A percentile compares a stretch with the other conserved stretches of the same genome.
Evolutionary conservation across 2,888 invertebrate genomes (phyloP).

Genomic region (Leucoptera coffeella): DNA sequence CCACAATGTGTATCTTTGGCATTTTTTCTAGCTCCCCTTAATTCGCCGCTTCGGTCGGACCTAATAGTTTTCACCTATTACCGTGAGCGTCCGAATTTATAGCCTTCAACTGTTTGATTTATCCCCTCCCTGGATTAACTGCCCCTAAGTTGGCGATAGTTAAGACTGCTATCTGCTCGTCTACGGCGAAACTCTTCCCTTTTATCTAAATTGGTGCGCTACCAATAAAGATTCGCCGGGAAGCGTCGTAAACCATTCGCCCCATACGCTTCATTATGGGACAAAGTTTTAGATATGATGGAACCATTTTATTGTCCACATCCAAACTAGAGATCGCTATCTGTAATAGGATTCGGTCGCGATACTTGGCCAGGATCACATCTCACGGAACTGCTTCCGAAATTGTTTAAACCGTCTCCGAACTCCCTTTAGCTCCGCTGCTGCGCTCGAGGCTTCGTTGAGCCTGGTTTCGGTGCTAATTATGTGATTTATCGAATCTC

Average conservation of each 20-base stretch:
- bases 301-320: constrained; percentile 47
- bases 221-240: constrained; percentile 51
- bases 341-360: constrained; percentile 41
- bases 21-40: too few species aligned
- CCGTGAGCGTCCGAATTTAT: constrained; percentile 39
- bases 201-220: constrained; percentile 54
- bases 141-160: constrained; percentile 53
- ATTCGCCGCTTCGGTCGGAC: constrained; percentile 15
- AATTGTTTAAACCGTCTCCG: too few species aligned
- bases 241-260: constrained; percentile 50
- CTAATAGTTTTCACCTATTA: constrained; percentile 54
- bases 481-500: constrained; percentile 23
- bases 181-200: constrained; percentile 50
- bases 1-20: too few species aligned
- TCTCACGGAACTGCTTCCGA: too few species aligned
- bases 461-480: too few species aligned
- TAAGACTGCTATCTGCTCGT: constrained; percentile 51
- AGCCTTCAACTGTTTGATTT: constrained; percentile 46
- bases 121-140: constrained; percentile 46
- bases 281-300: constrained; percentile 52
- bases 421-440: too few species aligned
- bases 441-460: too few species aligned
- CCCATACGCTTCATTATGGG: constrained; percentile 54
- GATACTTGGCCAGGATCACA: too few species aligned
- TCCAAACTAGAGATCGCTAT: constrained; percentile 48